A percentile compares a stretch with the other conserved stretches of the same genome.
These are phyloP conservation scores for Lithophane leautieri DNA, from an alignment of 2,888 invertebrate species.

Conservation along the genomic window DNA sequence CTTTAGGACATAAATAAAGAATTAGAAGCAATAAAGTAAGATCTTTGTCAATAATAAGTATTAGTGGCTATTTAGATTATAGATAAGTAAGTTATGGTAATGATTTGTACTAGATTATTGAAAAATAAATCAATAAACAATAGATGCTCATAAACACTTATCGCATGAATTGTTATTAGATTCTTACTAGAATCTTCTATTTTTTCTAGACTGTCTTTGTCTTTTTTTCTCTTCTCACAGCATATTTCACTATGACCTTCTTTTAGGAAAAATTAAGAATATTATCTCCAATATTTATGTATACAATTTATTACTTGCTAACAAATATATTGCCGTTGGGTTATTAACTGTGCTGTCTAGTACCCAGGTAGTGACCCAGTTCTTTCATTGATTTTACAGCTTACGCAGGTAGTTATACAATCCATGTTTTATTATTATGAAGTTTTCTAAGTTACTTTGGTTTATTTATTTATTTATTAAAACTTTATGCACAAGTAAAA, in stretches of 20 bases:
- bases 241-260: not conserved
- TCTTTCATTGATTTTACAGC: slow-evolving; percentile 36
- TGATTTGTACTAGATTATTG: not conserved
- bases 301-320: not conserved
- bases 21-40: not conserved
- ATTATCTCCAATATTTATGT: not conserved
- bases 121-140: no score
- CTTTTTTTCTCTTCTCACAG: no score
- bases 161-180: not conserved
- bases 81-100: not conserved
- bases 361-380: slow-evolving; percentile 24
- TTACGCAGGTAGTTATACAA: slow-evolving; percentile 21
- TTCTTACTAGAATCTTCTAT: slow-evolving; percentile 12
- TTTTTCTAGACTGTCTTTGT: not conserved
- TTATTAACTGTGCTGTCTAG: not conserved
- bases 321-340: not conserved
- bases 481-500: no score
- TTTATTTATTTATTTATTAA: no score
- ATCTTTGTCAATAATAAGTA: not conserved
- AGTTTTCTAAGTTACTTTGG: not conserved
- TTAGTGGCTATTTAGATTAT: slow-evolving; percentile 1
- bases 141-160: not conserved
- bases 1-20: slow-evolving; percentile 4
- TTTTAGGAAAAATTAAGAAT: not conserved
- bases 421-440: slow-evolving; percentile 12